Percentiles rank a stretch among this genome's conserved stretches.
Evolutionary conservation across 2,888 invertebrate genomes (phyloP).

Genomic region (Tigriopus californicus): DNA sequence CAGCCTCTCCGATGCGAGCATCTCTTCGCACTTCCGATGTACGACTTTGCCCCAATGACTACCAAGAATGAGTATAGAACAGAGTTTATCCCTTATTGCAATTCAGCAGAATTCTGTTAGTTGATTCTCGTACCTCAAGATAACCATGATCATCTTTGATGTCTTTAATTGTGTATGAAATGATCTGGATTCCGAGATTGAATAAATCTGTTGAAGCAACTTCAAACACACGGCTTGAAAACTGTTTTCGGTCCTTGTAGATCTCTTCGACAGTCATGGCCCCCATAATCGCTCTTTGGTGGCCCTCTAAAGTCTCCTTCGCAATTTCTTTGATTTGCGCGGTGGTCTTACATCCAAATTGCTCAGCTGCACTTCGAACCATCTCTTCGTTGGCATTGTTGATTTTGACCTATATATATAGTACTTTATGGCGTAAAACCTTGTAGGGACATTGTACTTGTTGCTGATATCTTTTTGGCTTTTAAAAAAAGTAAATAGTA

Average conservation of each 20-base stretch:
- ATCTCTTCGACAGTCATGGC: constrained; percentile 11
- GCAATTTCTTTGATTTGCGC: constrained; percentile 7
- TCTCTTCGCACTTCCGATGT: constrained; percentile 8
- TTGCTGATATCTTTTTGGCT: too few relatives aligned
- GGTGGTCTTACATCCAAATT: constrained; percentile 8
- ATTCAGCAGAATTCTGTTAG: too few relatives aligned
- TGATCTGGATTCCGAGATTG: background rate
- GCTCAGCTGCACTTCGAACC: constrained; percentile 9
- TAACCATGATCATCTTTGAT: constrained; percentile 6
- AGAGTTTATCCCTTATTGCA: too few relatives aligned
- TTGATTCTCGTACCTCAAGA: too few relatives aligned
- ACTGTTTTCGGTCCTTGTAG: constrained; percentile 5
- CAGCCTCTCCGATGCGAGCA: constrained; percentile 11
- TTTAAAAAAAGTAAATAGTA: background rate
- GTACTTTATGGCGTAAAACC: too few relatives aligned
- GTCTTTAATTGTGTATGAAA: constrained; percentile 2
- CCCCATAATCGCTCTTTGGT: constrained; percentile 15
- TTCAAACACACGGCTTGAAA: constrained; percentile 3
- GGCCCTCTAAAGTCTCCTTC: constrained; percentile 9
- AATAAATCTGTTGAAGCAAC: constrained; percentile 2
- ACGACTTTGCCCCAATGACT: constrained; percentile 4
- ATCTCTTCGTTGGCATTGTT: background rate
- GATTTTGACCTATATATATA: constrained; percentile 12
- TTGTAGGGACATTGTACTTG: too few relatives aligned
- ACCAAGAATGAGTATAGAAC: too few relatives aligned